A percentile compares a stretch with the other conserved stretches of the same genome.
Conservation (phyloP, 2,113 vertebrate genomes). For the Stegastes partitus region DNA sequence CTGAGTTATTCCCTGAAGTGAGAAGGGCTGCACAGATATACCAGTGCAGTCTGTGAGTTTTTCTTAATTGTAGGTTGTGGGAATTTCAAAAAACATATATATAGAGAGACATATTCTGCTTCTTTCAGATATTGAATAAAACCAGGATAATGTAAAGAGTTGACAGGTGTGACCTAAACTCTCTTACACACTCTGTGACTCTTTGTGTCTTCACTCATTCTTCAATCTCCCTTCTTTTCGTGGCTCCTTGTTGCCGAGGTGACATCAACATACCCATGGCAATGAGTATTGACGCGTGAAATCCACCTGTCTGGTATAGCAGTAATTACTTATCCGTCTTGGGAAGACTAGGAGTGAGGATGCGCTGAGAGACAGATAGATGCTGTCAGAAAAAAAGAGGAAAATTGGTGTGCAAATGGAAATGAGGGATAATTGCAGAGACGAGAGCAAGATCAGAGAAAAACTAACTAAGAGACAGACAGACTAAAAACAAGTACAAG, state of each 20-base stretch:
- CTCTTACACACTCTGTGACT: neutral
- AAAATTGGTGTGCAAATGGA: conserved; percentile 58
- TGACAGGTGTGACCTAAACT: conserved; percentile 24
- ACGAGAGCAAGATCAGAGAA: conserved; percentile 22
- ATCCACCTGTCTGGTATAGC: conserved; percentile 74
- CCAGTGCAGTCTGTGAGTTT: too few species aligned
- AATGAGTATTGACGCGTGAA: conserved; percentile 76
- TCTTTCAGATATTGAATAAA: neutral
- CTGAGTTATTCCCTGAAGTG: too few species aligned
- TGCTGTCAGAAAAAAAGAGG: conserved; percentile 44
- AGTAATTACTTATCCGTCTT: conserved; percentile 77
- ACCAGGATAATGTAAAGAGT: neutral
- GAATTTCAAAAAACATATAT: too few species aligned
- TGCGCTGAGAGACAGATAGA: conserved; percentile 54
- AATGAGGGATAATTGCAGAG: conserved; percentile 66
- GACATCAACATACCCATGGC: conserved; percentile 69
- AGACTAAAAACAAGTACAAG: conserved; percentile 11
- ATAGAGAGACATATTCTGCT: too few species aligned
- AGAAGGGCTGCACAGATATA: too few species aligned
- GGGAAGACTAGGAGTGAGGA: conserved; percentile 49
- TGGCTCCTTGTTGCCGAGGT: conserved; percentile 66
- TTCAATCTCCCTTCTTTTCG: conserved; percentile 24
- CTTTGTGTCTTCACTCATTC: conserved; percentile 21
- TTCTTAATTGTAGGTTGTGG: too few species aligned
- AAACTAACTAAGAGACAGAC: conserved; percentile 14